These are phyloP conservation scores for Scotopteryx bipunctaria DNA, from an alignment of 2,888 invertebrate genomes.

Conservation along the genomic window DNA sequence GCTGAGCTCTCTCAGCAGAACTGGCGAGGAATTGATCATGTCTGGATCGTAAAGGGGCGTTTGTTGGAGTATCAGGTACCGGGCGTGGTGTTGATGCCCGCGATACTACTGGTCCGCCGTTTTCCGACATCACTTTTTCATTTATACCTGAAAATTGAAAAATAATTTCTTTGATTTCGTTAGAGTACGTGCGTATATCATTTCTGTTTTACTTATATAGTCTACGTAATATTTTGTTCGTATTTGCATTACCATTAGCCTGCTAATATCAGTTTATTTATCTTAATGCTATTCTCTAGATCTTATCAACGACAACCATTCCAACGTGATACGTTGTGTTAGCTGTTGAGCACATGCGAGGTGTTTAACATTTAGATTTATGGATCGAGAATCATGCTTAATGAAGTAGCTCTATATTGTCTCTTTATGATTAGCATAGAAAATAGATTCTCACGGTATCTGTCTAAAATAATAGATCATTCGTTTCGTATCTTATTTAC, in stretches of 20 bases:
- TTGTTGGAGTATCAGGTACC: constrained; percentile 71
- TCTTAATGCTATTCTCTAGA: constrained; percentile 61
- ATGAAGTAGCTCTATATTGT: constrained; percentile 73
- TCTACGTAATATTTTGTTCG: constrained; percentile 29
- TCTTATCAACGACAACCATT: constrained; percentile 43
- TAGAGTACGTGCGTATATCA: neutral
- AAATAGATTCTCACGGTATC: constrained; percentile 55
- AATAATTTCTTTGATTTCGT: constrained; percentile 3
- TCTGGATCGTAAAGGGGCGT: constrained; percentile 76
- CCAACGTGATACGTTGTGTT: constrained; percentile 31
- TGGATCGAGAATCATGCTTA: constrained; percentile 75
- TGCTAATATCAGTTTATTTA: constrained; percentile 45
- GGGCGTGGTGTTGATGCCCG: constrained; percentile 80
- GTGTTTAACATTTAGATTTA: constrained; percentile 72
- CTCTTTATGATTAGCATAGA: constrained; percentile 57
- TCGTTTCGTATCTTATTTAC: constrained; percentile 39
- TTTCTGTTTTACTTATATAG: too few relatives aligned
- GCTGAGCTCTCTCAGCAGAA: constrained; percentile 74
- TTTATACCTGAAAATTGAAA: constrained; percentile 65
- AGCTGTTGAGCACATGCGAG: constrained; percentile 35
- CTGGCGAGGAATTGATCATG: constrained; percentile 85
- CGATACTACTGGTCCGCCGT: constrained; percentile 71
- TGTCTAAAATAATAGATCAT: constrained; percentile 46
- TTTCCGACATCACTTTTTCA: constrained; percentile 75
- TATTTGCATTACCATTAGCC: constrained; percentile 36